Conservation (phyloP, 2,113 vertebrate genomes). For the Chamaea fasciata region DNA sequence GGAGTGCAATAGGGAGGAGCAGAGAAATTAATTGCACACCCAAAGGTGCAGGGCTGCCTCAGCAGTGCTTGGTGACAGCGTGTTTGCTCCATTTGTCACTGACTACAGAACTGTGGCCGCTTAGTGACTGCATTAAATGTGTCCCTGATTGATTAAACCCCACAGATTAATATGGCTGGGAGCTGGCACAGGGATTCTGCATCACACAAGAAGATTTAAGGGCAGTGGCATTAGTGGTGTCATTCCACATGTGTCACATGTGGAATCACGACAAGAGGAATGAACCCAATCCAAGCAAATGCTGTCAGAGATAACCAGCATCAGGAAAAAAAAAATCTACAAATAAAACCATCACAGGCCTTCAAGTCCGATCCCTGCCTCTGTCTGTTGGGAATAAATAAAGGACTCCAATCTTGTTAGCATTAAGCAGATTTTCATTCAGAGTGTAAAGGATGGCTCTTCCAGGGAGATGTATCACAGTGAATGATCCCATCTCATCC, state of each 20-base stretch:
- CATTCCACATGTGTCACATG: background rate
- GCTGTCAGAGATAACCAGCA: background rate
- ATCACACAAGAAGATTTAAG: background rate
- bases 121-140: background rate
- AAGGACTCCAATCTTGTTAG: background rate
- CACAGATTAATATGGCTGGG: background rate
- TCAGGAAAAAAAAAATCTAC: background rate
- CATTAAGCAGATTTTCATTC: background rate
- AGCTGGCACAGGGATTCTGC: background rate
- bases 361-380: background rate
- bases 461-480: background rate
- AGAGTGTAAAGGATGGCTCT: background rate
- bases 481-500: background rate
- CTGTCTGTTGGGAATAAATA: background rate
- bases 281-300: background rate
- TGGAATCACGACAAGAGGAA: background rate
- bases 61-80: accelerated
- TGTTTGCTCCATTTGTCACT: background rate
- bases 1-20: background rate
- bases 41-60: background rate
- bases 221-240: background rate
- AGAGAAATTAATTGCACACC: background rate
- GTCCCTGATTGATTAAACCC: background rate
- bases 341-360: background rate
- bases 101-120: background rate